Conservation (phyloP, 2,797 vertebrate genomes). For the Mycteria americana region DNA sequence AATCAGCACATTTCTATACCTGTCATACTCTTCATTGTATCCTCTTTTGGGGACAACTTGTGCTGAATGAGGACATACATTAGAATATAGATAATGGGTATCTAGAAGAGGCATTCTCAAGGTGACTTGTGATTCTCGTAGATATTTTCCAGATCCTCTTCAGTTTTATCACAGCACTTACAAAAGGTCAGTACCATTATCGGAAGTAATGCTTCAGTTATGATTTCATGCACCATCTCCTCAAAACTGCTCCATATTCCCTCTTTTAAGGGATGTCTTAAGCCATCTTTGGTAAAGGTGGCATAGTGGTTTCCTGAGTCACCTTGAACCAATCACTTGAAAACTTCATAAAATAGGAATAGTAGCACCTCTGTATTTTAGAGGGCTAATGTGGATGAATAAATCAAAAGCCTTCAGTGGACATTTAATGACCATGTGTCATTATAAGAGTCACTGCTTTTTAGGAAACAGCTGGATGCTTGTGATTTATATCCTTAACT, state of each 20-base stretch:
- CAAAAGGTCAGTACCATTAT: constrained; percentile 16
- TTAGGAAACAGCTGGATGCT: background rate
- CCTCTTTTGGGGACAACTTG: background rate
- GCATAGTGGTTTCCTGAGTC: background rate
- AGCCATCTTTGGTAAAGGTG: background rate
- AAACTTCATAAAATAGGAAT: background rate
- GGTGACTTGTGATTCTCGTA: background rate
- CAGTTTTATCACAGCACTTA: background rate
- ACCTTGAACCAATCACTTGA: background rate
- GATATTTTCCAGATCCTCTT: background rate
- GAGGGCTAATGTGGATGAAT: background rate
- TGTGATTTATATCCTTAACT: background rate
- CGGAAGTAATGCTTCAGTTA: background rate
- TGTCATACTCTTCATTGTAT: background rate
- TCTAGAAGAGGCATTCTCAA: background rate
- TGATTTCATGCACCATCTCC: constrained; percentile 20
- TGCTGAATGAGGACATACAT: background rate
- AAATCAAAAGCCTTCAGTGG: background rate
- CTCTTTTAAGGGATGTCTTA: background rate
- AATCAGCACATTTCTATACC: background rate
- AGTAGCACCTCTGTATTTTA: background rate
- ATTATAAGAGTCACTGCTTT: background rate
- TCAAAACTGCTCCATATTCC: background rate
- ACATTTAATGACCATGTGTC: background rate
- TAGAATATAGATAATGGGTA: background rate